Base-by-base conservation (phyloP, 2,113 vertebrate species). In the Colistium nudipinnis region DNA sequence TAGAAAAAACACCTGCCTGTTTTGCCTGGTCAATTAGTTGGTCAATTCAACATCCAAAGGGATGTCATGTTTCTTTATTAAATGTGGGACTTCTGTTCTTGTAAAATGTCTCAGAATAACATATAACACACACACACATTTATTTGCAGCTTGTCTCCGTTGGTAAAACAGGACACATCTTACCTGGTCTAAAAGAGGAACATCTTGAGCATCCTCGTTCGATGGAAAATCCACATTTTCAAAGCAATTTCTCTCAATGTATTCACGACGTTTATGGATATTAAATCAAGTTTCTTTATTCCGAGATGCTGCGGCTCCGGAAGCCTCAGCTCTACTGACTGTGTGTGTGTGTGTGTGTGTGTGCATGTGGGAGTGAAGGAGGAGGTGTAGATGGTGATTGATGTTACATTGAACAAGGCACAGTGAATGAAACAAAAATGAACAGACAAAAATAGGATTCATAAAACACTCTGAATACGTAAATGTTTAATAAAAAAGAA, bases 301-400 rank as follows among this genome's bases (percentile, higher is more conserved):
- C n/a, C n/a, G 13, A 10, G 5, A 31, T 22, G 10, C 39, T 6
- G 36, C 35, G 45, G 48, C 48, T 71, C 19, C 60, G 4, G 60
- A 0, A 36, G 49, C 74, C 24, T 31, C 57, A 5, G 33, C 19
- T 36, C 24, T 73, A n/a, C 39, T 54, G 65, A 39, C 57, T 59
- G 9, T 28, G 33, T 36, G 64, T 6, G 13, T 27, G 28, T 44
- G 36, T 14, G 36, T 9, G 11, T 3, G 2, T 49, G 55, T 28
- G 56, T 14, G 25, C 19, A 39, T 81, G 80, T 49, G 60, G 79
- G 76, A 48, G 1, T 25, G 31, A 28, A 62, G 31, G 19, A 54
- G 36, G 27, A 49, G 9, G 11, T 69, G 67, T 62, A 74, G 30
- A 24, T 35, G 65, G 44, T 0, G 13, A 52, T n/a, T 24, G 52